phyloP scores from a whole-genome alignment of 2,797 vertebrate genomes.

The Helostoma temminkii region DNA sequence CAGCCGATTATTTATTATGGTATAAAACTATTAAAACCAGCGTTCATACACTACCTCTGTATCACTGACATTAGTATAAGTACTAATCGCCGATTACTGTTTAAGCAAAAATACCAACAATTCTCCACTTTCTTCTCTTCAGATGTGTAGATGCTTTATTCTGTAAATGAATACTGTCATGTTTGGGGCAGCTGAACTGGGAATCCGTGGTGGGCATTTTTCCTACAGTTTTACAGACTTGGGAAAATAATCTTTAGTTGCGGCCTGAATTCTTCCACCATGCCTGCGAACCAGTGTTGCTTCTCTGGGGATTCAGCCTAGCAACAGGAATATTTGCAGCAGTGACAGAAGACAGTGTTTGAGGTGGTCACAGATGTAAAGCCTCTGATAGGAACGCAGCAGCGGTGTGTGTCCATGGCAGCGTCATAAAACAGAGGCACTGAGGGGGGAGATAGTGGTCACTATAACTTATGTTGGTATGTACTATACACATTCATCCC shows the following conservation, averaged over 20 bases:
- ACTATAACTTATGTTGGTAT: constrained; percentile 58
- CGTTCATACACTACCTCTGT: too few relatives aligned
- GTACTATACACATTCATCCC: background rate
- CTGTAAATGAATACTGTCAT: background rate
- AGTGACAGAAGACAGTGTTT: constrained; percentile 5
- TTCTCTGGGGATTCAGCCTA: constrained; percentile 2
- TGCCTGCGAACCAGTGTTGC: background rate
- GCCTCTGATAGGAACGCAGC: constrained; percentile 36
- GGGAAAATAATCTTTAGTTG: background rate
- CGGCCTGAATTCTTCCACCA: background rate
- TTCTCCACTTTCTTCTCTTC: background rate
- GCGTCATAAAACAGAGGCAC: constrained; percentile 23
- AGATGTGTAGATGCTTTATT: background rate
- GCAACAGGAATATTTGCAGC: constrained; percentile 40
- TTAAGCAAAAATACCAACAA: too few relatives aligned
- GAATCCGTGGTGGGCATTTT: background rate
- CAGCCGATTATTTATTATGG: too few relatives aligned
- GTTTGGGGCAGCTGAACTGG: background rate
- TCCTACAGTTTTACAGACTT: background rate
- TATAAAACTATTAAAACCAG: too few relatives aligned
- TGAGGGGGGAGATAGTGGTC: constrained; percentile 35
- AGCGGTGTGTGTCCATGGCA: constrained; percentile 55
- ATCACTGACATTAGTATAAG: too few relatives aligned
- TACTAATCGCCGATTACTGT: too few relatives aligned
- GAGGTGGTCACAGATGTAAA: constrained; percentile 51